Evolutionary conservation across 2,888 invertebrate species (phyloP), one percentile per base, ranked within the genome.

Genomic region (Lobophora halterata): DNA sequence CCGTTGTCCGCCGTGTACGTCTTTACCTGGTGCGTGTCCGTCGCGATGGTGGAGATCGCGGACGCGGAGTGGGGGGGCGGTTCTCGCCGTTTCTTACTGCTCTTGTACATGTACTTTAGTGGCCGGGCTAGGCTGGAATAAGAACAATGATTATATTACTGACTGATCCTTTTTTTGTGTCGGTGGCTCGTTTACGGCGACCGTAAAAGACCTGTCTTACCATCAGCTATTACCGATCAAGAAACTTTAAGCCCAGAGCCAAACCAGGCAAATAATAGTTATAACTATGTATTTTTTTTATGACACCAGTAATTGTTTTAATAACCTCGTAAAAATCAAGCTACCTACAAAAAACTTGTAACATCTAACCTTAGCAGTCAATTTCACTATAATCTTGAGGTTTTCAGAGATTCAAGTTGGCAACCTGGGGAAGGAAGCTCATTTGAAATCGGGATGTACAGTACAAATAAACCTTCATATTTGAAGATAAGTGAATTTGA

Each of bases 1-100:
- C 96, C 96, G 89, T 96, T 96, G 89, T 92, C 92, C 83, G 93
- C 96, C 92, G 95, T 95, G 90, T 97, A 97, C 82, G 96, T 96
- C 91, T 96, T 96, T 89, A 97, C 96, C 93, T 96, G 96, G 89
- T 93, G 93, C 81, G 93, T 90, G 80, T 91, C 88, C 55, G 88
- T 88, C 58, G 90, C 82, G 62, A 91, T 86, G 56, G 90, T 89
- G 34, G 89, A 81, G 39, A 89, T 88, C 17, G 83, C 88, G 13
- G 88, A 77, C 29, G 75, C 87, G 13, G 75, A 70, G 65, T 77
- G 71, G 35, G 60, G 71, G 9, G 65, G 71, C 58, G 69, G 40
- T 19, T 69, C 83, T 58, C 80, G 88, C 38, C 79, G 88, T 71
- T 85, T 89, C 82, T 83, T 87, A 38, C 85, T 76, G 58, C 86